A percentile compares a stretch with the other conserved stretches of the same genome.
Evolutionary conservation across 2,113 vertebrate species (phyloP).

Genomic region (Melanostigma gelatinosum): DNA sequence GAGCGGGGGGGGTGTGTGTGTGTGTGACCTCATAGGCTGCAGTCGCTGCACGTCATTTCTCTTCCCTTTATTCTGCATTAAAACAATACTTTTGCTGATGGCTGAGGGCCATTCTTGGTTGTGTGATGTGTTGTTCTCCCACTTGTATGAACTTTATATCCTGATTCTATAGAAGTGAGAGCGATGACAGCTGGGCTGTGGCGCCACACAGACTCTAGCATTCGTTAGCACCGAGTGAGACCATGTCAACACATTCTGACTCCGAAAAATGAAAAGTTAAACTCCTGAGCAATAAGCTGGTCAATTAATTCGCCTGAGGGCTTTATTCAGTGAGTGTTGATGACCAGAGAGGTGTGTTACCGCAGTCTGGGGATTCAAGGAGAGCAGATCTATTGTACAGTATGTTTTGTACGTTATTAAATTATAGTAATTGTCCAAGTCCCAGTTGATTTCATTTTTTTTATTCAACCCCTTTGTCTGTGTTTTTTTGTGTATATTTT

Average conservation of each 20-base stretch:
- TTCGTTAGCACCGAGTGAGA: neutral
- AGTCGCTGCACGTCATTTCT: slow-evolving; percentile 4
- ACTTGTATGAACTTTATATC: neutral
- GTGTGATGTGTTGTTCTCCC: slow-evolving; percentile 27
- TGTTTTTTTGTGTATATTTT: too few relatives aligned
- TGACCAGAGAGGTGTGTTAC: too few relatives aligned
- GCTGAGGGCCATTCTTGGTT: slow-evolving; percentile 1
- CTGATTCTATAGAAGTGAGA: neutral
- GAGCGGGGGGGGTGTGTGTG: neutral
- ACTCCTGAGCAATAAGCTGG: neutral
- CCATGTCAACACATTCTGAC: neutral
- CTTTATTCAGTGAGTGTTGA: too few relatives aligned
- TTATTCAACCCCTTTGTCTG: too few relatives aligned
- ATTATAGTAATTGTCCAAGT: too few relatives aligned
- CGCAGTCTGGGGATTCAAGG: too few relatives aligned
- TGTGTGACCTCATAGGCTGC: neutral
- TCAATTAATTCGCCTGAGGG: neutral
- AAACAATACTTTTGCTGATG: slow-evolving; percentile 14
- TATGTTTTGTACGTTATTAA: too few relatives aligned
- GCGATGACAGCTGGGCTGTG: neutral
- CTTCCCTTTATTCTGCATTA: slow-evolving; percentile 22
- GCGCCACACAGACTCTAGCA: neutral
- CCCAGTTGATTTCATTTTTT: too few relatives aligned
- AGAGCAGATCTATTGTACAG: too few relatives aligned
- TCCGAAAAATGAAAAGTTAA: neutral